Evolutionary conservation across 2,888 invertebrate genomes (phyloP).

Genomic region (Drosophila phalerata): DNA sequence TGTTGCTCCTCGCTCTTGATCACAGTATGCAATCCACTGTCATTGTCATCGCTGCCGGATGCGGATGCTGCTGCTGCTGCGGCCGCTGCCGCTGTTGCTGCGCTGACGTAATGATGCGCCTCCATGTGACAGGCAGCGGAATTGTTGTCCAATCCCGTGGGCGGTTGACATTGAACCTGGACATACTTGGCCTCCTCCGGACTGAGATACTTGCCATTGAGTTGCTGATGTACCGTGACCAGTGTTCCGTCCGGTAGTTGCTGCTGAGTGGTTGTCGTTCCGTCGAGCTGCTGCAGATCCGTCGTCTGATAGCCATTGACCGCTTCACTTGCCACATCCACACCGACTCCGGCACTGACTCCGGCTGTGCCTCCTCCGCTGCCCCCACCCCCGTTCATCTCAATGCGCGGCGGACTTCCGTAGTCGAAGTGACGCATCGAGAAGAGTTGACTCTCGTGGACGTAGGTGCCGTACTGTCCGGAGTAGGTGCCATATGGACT

Average conservation of each 20-base stretch:
- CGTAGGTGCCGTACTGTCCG: conserved; percentile 89
- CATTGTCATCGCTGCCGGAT: conserved; percentile 74
- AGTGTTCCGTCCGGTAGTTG: conserved; percentile 58
- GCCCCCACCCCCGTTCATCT: conserved; percentile 78
- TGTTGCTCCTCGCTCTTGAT: conserved; percentile 84
- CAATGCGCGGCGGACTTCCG: conserved; percentile 85
- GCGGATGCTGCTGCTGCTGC: conserved; percentile 26
- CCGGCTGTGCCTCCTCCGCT: conserved; percentile 61
- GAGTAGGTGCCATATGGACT: conserved; percentile 89
- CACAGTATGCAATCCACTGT: conserved; percentile 83
- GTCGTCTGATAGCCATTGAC: conserved; percentile 76
- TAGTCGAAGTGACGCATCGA: conserved; percentile 87
- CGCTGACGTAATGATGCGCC: conserved; percentile 63
- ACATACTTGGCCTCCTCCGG: conserved; percentile 85
- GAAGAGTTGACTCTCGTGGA: conserved; percentile 91
- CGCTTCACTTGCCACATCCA: conserved; percentile 86
- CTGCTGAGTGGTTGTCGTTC: conserved; percentile 50
- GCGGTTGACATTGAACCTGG: conserved; percentile 72
- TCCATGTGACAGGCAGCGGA: conserved; percentile 80
- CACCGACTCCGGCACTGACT: conserved; percentile 84
- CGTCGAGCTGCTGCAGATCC: conserved; percentile 64
- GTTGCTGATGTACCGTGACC: conserved; percentile 75
- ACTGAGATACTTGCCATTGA: conserved; percentile 84
- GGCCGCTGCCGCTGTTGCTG: conserved; percentile 48
- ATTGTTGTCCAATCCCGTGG: conserved; percentile 77